A percentile compares a stretch with the other conserved stretches of the same genome.
These are phyloP conservation scores for Phrynocephalus guinanensis DNA, from an alignment of 2,797 vertebrate species.

Conservation along the genomic window DNA sequence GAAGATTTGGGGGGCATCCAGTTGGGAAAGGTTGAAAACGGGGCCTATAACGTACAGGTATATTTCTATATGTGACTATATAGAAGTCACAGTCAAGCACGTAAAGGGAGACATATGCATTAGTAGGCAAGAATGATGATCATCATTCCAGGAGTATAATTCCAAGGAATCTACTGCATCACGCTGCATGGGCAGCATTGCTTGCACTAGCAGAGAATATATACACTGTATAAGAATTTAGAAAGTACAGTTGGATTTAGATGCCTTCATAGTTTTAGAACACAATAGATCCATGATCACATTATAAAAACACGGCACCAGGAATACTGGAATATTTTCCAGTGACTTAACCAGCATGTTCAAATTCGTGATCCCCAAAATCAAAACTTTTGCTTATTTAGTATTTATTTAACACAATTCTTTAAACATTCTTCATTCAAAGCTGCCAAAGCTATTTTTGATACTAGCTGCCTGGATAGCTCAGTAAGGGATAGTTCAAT, in stretches of 20 bases:
- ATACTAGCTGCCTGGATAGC: not conserved
- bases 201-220: not conserved
- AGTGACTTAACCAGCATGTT: slow-evolving; percentile 7
- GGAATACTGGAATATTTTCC: not conserved
- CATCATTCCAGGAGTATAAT: not conserved
- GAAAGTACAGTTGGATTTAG: not conserved
- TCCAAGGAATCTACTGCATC: not conserved
- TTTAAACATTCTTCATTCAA: not conserved
- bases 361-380: not conserved
- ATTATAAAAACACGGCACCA: too few relatives aligned
- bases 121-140: not conserved
- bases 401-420: not conserved
- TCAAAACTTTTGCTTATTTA: slow-evolving; percentile 19
- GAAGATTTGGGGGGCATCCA: not conserved
- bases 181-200: not conserved
- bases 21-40: not conserved
- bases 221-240: not conserved
- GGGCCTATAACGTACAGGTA: too few relatives aligned
- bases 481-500: not conserved
- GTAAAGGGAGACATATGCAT: not conserved
- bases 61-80: not conserved
- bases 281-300: not conserved
- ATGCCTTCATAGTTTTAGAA: not conserved
- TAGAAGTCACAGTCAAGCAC: too few relatives aligned
- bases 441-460: not conserved